Conservation (phyloP, 2,113 vertebrate species). For the Eclectus roratus region DNA sequence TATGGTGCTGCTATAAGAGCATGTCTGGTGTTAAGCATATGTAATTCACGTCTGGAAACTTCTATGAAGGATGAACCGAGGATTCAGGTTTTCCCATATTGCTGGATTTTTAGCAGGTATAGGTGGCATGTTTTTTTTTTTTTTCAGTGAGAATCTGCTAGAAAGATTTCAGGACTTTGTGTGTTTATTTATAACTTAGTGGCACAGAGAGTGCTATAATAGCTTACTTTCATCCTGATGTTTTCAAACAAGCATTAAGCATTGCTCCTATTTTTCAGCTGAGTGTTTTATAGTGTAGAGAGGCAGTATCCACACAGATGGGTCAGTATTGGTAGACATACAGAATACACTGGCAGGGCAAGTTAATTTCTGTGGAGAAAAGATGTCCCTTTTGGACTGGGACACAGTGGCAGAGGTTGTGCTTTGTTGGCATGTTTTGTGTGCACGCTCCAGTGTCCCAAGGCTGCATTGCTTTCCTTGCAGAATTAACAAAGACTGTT, state of each 20-base stretch:
- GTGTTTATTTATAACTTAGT: constrained; percentile 22
- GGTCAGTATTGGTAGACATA: neutral
- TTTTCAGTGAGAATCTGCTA: neutral
- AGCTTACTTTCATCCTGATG: neutral
- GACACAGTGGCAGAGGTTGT: neutral
- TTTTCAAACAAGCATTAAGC: constrained; percentile 8
- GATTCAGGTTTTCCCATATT: neutral
- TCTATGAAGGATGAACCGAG: neutral
- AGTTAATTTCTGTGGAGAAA: neutral
- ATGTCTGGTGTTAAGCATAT: neutral
- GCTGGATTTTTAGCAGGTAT: neutral
- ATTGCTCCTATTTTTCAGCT: neutral
- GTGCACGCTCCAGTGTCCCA: neutral
- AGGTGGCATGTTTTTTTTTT: neutral
- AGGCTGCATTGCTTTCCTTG: constrained; percentile 12
- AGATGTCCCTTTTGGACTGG: neutral
- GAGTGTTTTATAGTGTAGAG: neutral
- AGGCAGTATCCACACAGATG: neutral
- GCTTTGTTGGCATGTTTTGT: neutral
- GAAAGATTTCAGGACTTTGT: neutral
- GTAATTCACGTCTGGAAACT: neutral
- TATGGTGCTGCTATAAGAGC: neutral
- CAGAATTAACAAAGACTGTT: constrained; percentile 20
- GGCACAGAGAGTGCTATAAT: neutral
- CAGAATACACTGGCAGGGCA: neutral